A percentile compares a stretch with the other conserved stretches of the same genome.
Evolutionary conservation across 1,140 invertebrate species (phyloP).

Genomic region (Himalopsyche phryganea): DNA sequence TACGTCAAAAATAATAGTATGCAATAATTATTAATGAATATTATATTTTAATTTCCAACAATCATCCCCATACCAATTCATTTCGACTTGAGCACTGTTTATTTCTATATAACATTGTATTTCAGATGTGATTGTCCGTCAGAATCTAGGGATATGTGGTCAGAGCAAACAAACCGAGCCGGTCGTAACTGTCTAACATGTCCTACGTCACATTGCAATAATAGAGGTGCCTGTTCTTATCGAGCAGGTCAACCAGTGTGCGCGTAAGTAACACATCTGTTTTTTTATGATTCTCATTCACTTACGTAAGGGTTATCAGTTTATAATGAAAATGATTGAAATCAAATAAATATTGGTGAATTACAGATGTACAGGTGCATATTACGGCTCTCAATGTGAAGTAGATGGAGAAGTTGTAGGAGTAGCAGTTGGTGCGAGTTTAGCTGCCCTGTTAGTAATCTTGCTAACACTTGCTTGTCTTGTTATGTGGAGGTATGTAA

Average conservation of each 20-base stretch:
- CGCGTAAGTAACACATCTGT: slow-evolving; percentile 65
- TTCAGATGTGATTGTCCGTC: slow-evolving; percentile 71
- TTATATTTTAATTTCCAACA: too few relatives aligned
- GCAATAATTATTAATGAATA: too few relatives aligned
- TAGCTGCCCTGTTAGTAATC: slow-evolving; percentile 84
- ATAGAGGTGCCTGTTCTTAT: slow-evolving; percentile 78
- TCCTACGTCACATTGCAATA: slow-evolving; percentile 74
- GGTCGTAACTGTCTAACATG: slow-evolving; percentile 77
- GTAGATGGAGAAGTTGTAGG: slow-evolving; percentile 88
- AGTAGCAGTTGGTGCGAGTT: slow-evolving; percentile 83
- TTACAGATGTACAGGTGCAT: slow-evolving; percentile 74
- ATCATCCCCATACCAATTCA: too few relatives aligned
- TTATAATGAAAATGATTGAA: too few relatives aligned
- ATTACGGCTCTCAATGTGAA: slow-evolving; percentile 84
- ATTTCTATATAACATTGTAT: too few relatives aligned
- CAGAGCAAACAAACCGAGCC: slow-evolving; percentile 56
- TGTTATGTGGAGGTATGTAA: slow-evolving; percentile 80
- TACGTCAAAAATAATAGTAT: too few relatives aligned
- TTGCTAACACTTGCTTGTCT: slow-evolving; percentile 80
- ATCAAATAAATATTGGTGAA: too few relatives aligned
- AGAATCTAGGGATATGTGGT: slow-evolving; percentile 73
- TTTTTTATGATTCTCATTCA: too few relatives aligned
- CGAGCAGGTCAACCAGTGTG: slow-evolving; percentile 71
- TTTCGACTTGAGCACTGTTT: too few relatives aligned
- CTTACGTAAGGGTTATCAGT: too few relatives aligned